phyloP scores from a whole-genome alignment of 2,888 invertebrate genomes.

The Megamerina dolium region DNA sequence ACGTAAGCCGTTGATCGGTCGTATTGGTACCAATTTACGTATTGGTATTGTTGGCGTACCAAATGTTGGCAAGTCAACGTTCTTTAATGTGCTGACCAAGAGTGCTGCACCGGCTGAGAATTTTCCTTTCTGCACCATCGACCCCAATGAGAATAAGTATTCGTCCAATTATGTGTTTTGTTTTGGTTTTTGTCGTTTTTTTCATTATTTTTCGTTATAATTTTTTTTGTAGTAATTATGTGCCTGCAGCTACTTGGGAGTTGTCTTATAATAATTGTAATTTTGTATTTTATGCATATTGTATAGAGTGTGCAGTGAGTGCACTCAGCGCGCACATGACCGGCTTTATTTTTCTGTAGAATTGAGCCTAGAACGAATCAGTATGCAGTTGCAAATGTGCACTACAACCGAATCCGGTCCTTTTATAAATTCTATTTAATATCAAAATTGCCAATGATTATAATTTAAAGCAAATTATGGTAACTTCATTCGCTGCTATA shows the following conservation, averaged over 20 bases:
- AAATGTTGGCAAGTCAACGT: conserved; percentile 98
- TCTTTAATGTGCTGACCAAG: conserved; percentile 98
- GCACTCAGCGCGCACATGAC: not conserved
- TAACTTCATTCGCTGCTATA: conserved; percentile 7
- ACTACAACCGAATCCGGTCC: no score
- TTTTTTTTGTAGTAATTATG: not conserved
- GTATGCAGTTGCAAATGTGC: no score
- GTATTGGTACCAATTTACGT: conserved; percentile 92
- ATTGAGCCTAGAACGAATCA: no score
- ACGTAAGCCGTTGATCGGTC: conserved; percentile 84
- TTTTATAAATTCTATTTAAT: not conserved
- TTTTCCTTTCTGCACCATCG: conserved; percentile 99
- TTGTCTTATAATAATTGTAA: conserved; percentile 3
- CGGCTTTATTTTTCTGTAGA: no score
- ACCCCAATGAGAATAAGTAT: conserved; percentile 99
- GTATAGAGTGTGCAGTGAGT: not conserved
- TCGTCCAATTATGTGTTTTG: conserved; percentile 16
- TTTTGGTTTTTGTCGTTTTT: conserved; percentile 1
- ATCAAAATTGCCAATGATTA: conserved; percentile 12
- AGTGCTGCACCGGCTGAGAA: conserved; percentile 97
- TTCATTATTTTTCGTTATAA: not conserved
- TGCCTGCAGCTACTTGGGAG: not conserved
- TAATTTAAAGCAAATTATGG: conserved; percentile 16
- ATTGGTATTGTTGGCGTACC: conserved; percentile 90
- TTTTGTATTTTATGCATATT: conserved; percentile 7